phyloP scores from a whole-genome alignment of 2,888 invertebrate genomes.

The Ecliptopera silaceata region DNA sequence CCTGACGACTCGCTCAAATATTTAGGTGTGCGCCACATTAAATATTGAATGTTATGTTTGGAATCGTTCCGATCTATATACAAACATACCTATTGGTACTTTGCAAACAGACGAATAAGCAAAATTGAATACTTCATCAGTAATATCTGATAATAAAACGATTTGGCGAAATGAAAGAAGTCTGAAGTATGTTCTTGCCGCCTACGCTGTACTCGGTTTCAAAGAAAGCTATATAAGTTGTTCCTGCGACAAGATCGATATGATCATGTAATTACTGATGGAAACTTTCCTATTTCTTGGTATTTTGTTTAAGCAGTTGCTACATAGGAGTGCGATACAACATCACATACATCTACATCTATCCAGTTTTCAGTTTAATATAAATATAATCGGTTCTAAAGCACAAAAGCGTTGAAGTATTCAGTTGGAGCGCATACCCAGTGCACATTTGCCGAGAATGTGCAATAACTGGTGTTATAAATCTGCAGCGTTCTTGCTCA shows the following conservation, averaged over 20 bases:
- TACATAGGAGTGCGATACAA: too few species aligned
- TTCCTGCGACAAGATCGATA: neutral
- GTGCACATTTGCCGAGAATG: constrained; percentile 60
- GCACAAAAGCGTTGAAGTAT: constrained; percentile 46
- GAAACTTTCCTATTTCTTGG: neutral
- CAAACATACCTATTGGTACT: constrained; percentile 12
- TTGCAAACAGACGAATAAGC: constrained; percentile 9
- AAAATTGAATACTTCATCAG: neutral
- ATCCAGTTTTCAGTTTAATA: constrained; percentile 19
- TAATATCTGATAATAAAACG: neutral
- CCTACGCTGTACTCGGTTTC: neutral
- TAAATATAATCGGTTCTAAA: constrained; percentile 24
- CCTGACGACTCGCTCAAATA: constrained; percentile 44
- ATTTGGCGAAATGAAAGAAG: neutral
- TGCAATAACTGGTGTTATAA: constrained; percentile 62
- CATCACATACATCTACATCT: neutral
- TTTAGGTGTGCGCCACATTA: constrained; percentile 40
- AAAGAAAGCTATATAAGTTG: neutral
- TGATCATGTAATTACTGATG: neutral
- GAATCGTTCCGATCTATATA: constrained; percentile 33
- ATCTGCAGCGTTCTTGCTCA: constrained; percentile 53
- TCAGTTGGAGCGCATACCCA: constrained; percentile 47
- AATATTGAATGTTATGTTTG: constrained; percentile 41
- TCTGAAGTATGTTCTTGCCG: neutral
- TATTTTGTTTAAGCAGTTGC: neutral